Evolutionary conservation across 2,888 invertebrate species (phyloP).

Genomic region (Latrodectus hesperus): DNA sequence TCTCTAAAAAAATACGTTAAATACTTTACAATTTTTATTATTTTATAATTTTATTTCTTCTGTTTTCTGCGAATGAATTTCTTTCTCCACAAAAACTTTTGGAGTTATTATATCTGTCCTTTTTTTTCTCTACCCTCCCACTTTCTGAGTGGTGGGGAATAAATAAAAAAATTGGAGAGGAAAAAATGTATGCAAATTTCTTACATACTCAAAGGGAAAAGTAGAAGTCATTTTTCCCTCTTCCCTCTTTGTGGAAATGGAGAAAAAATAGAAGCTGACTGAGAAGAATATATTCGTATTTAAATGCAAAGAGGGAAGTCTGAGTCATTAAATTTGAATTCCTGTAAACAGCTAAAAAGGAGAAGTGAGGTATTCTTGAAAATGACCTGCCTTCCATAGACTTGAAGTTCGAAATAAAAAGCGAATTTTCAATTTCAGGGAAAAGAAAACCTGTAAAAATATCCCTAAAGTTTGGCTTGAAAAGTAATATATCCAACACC

Average conservation of each 20-base stretch:
- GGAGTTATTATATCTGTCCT: slow-evolving; percentile 50
- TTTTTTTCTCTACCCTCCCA: slow-evolving; percentile 8
- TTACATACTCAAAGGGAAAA: slow-evolving; percentile 18
- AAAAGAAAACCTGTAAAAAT: too few relatives aligned
- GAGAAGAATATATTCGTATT: slow-evolving; percentile 27
- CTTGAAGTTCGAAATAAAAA: too few relatives aligned
- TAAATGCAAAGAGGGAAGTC: slow-evolving; percentile 30
- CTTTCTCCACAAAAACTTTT: slow-evolving; percentile 39
- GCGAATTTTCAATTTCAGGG: too few relatives aligned
- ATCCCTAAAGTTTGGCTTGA: too few relatives aligned
- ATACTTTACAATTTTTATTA: slow-evolving; percentile 17
- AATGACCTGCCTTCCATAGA: too few relatives aligned
- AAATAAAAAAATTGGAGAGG: slow-evolving; percentile 32
- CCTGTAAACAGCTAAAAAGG: slow-evolving; percentile 25
- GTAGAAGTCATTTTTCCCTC: not conserved
- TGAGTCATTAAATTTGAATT: slow-evolving; percentile 55
- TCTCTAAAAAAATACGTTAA: slow-evolving; percentile 6
- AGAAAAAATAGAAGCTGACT: slow-evolving; percentile 5
- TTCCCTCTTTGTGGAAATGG: not conserved
- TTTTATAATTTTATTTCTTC: slow-evolving; percentile 6
- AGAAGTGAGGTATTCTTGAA: not conserved
- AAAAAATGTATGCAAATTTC: slow-evolving; percentile 47
- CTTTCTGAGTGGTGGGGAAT: not conserved
- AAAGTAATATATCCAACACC: too few relatives aligned
- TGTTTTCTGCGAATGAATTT: slow-evolving; percentile 17